Base-by-base conservation (phyloP, 2,888 invertebrate species). In the Macaria notata region DNA sequence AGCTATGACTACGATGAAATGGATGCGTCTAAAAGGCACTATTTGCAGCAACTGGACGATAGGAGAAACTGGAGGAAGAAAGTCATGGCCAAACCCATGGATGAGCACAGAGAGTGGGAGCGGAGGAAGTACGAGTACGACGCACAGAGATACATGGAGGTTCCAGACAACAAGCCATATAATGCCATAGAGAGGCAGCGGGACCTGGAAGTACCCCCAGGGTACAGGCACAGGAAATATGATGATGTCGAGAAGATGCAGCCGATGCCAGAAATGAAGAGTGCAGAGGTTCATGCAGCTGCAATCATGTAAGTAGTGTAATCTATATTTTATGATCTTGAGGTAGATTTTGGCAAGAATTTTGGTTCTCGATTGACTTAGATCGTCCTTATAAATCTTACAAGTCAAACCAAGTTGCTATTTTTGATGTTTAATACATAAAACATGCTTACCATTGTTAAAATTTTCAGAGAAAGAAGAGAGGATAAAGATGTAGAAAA, bases 31-130 rank as follows among this genome's bases (percentile, higher is more conserved):
- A 86, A 83, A 65, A 78, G 83, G 54, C 86, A 85, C 61, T 72
- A 79, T 2, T 63, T 82, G 41, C 65, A 50, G 36, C 50, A 50
- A 9, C 19, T 81, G 49, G 85, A 87, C 3, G 88, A 89, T 41
- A 75, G 88, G 61, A 76, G 86, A 42, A 86, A 81, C 61, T 88
- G 85, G 85, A 82, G 88, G 60, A 86, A 86, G 62, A 88, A 87
- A 62, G 74, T 78, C 3, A 62, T 88, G 42, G 54, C 76, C 43
- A 83, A 83, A 61, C 66, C 81, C 3, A 48, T 63, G 7, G 86
- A 88, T 4, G 81, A 84, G 2, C 80, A 72, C 59, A 82, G 82
- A 51, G 83, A 83, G 3, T 83, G 79, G 75, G 83, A 83, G 4
- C 66, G 79, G 60, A 74, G 79, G 59, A 72, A 80, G 60, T 78